Evolutionary conservation across 2,888 invertebrate species (phyloP).

Genomic region (Troides helena): DNA sequence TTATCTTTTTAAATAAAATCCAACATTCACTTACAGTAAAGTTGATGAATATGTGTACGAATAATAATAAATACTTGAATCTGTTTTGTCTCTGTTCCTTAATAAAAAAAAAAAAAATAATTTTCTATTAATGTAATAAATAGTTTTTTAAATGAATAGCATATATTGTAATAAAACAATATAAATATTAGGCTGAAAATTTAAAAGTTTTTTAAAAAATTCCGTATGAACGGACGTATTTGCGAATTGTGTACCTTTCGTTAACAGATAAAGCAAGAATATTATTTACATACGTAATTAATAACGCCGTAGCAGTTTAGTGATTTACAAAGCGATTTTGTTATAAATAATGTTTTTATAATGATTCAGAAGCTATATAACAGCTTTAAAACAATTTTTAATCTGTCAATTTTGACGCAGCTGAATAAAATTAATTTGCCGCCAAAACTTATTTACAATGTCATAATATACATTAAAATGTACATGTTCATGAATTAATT

Average conservation of each 20-base stretch:
- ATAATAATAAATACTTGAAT: no score
- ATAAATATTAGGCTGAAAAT: background rate
- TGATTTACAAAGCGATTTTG: conserved; percentile 11
- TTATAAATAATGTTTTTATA: conserved; percentile 7
- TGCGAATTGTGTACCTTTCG: background rate
- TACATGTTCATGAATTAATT: background rate
- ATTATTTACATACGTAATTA: conserved; percentile 19
- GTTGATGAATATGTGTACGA: no score
- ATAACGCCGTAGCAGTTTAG: conserved; percentile 3
- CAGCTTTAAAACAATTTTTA: background rate
- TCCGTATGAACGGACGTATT: background rate
- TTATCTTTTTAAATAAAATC: background rate
- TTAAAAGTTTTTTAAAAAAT: background rate
- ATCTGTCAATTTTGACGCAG: conserved; percentile 5
- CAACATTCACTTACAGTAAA: background rate
- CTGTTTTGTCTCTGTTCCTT: no score
- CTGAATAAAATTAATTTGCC: background rate
- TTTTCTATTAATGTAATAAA: no score
- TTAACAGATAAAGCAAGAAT: background rate
- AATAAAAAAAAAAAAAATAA: no score
- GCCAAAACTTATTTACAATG: background rate
- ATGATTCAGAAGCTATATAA: background rate
- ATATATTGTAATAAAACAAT: background rate
- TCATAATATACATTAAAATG: background rate
- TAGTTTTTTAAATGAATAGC: no score